phyloP scores from a whole-genome alignment of 2,888 invertebrate genomes.

The Ectemnius continuus region DNA sequence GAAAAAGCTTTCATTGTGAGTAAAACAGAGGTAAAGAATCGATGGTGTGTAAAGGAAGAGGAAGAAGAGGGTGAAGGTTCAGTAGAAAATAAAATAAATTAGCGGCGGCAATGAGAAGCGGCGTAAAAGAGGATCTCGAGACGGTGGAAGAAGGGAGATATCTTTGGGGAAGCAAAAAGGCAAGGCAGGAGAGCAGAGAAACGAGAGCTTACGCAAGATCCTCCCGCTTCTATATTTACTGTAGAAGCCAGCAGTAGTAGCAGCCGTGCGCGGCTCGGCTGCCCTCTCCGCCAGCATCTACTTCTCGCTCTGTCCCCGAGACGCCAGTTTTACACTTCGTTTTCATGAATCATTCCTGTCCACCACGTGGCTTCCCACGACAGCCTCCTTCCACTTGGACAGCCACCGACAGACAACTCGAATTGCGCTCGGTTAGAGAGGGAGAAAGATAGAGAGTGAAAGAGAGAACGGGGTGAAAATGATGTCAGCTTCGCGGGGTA shows the following conservation, averaged over 20 bases:
- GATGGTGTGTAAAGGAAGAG: not conserved
- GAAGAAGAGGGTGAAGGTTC: not conserved
- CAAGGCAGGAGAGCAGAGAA: conserved; percentile 7
- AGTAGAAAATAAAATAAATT: not conserved
- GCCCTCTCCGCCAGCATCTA: conserved; percentile 36
- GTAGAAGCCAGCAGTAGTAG: conserved; percentile 31
- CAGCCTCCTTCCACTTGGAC: conserved; percentile 9
- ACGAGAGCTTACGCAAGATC: conserved; percentile 54
- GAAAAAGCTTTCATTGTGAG: no score
- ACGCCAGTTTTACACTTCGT: conserved; percentile 56
- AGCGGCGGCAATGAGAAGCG: not conserved
- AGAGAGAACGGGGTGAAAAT: not conserved
- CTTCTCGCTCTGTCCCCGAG: conserved; percentile 35
- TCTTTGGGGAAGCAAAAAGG: not conserved
- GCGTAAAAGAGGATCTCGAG: conserved; percentile 5
- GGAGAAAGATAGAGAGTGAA: not conserved
- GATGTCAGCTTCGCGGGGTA: no score
- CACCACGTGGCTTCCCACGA: conserved; percentile 56
- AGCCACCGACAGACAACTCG: not conserved
- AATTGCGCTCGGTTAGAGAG: not conserved
- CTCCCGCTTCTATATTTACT: conserved; percentile 57
- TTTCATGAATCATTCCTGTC: conserved; percentile 56
- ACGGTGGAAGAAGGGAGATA: not conserved
- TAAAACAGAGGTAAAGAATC: not conserved
- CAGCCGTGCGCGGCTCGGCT: not conserved